A percentile compares a stretch with the other conserved stretches of the same genome.
Conservation (phyloP, 2,888 invertebrate species). For the Lysandra bellargus region DNA sequence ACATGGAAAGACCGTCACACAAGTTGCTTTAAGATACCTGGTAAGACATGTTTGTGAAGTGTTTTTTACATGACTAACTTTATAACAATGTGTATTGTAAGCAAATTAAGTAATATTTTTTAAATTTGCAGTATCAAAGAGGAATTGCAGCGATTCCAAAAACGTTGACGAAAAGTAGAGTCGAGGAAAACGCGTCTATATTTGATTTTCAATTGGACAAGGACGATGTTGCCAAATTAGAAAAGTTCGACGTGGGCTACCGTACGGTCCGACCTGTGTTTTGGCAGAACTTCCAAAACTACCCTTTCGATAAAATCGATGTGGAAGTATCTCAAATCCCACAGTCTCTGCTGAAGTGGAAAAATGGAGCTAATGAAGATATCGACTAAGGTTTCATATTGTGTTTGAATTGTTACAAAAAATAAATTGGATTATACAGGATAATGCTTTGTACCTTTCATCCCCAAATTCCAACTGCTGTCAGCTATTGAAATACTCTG, state of each 20-base stretch:
- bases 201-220: constrained; percentile 61
- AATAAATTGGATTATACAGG: background rate
- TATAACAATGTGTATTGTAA: background rate
- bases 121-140: constrained; percentile 58
- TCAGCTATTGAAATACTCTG: background rate
- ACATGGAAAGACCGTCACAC: constrained; percentile 83
- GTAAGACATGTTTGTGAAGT: constrained; percentile 54
- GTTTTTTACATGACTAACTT: background rate
- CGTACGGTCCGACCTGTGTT: constrained; percentile 52
- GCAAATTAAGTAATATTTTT: background rate
- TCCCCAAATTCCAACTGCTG: background rate
- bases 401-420: background rate
- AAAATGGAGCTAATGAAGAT: constrained; percentile 50
- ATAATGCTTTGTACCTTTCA: background rate
- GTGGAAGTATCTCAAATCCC: constrained; percentile 45
- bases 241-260: constrained; percentile 57
- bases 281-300: constrained; percentile 55
- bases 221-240: constrained; percentile 50
- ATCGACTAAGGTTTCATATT: constrained; percentile 42
- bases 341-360: constrained; percentile 48
- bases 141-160: constrained; percentile 60
- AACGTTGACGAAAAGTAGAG: constrained; percentile 54
- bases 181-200: constrained; percentile 62
- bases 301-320: constrained; percentile 54
- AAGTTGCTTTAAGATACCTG: constrained; percentile 82